Percentiles rank a stretch among this genome's conserved stretches.
Evolutionary conservation across 2,113 vertebrate species (phyloP).

Genomic region (Lepus americanus): DNA sequence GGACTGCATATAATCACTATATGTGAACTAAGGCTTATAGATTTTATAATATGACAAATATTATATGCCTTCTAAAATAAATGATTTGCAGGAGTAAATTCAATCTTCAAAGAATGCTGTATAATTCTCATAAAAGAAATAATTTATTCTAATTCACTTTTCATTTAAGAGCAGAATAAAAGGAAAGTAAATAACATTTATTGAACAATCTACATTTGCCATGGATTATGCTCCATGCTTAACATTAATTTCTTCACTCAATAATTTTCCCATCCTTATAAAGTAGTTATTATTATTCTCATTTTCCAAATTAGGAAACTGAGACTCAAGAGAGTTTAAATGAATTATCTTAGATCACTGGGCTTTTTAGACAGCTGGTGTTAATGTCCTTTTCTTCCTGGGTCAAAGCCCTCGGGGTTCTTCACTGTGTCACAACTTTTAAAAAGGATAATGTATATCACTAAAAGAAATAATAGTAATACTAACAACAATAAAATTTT

Average conservation of each 20-base stretch:
- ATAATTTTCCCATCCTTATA: slow-evolving; percentile 23
- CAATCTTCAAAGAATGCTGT: slow-evolving; percentile 50
- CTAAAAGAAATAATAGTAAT: not conserved
- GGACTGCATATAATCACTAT: not conserved
- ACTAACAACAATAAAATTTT: not conserved
- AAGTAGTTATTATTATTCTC: not conserved
- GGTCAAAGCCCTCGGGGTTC: not conserved
- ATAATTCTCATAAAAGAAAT: slow-evolving; percentile 51
- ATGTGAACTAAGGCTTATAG: slow-evolving; percentile 16
- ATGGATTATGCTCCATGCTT: not conserved
- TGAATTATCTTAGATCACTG: not conserved
- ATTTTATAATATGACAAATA: slow-evolving; percentile 40
- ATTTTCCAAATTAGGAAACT: slow-evolving; percentile 20
- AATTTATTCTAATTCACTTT: slow-evolving; percentile 49
- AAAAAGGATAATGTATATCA: not conserved
- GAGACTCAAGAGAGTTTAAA: not conserved
- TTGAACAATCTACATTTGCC: not conserved
- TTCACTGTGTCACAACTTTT: not conserved
- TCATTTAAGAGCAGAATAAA: slow-evolving; percentile 45
- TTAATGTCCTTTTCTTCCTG: not conserved
- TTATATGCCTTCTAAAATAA: not conserved
- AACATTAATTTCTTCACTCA: slow-evolving; percentile 16
- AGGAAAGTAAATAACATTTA: not conserved
- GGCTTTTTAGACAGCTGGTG: not conserved
- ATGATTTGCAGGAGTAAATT: slow-evolving; percentile 15